Percentiles rank a stretch among this genome's conserved stretches.
These are phyloP conservation scores for Tragopan temminckii DNA, from an alignment of 2,797 vertebrate species.

Conservation along the genomic window DNA sequence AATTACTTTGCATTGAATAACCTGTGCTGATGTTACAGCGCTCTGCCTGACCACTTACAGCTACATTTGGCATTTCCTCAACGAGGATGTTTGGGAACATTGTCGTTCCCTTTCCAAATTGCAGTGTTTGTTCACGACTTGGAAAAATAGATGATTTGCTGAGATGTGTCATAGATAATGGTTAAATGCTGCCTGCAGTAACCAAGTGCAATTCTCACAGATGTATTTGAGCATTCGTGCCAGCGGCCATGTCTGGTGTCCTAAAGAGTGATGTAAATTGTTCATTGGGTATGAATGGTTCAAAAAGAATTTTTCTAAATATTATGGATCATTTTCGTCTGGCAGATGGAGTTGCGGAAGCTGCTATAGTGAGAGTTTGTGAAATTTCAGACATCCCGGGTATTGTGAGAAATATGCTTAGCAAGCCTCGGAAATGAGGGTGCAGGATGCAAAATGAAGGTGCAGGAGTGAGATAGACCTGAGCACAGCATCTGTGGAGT, in stretches of 20 bases:
- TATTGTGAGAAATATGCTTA: slow-evolving; percentile 31
- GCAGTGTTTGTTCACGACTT: neutral
- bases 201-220: neutral
- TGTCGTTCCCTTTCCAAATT: neutral
- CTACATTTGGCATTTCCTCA: slow-evolving; percentile 32
- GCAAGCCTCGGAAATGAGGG: neutral
- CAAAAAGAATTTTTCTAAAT: slow-evolving; percentile 40
- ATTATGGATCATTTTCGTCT: slow-evolving; percentile 49
- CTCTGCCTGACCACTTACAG: slow-evolving; percentile 6
- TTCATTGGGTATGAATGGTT: slow-evolving; percentile 25
- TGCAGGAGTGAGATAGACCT: neutral
- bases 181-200: neutral
- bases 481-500: neutral
- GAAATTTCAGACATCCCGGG: slow-evolving; percentile 23
- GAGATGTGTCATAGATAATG: neutral
- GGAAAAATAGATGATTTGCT: neutral
- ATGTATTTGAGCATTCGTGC: neutral
- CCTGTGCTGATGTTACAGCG: slow-evolving; percentile 4
- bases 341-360: slow-evolving; percentile 42
- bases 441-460: neutral
- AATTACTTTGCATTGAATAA: slow-evolving; percentile 34
- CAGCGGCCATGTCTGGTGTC: neutral
- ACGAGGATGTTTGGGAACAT: neutral
- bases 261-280: neutral
- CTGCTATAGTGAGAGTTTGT: slow-evolving; percentile 20